A percentile compares a stretch with the other conserved stretches of the same genome.
phyloP scores from a whole-genome alignment of 2,113 vertebrate genomes.

The Grammomys dolichurus region DNA sequence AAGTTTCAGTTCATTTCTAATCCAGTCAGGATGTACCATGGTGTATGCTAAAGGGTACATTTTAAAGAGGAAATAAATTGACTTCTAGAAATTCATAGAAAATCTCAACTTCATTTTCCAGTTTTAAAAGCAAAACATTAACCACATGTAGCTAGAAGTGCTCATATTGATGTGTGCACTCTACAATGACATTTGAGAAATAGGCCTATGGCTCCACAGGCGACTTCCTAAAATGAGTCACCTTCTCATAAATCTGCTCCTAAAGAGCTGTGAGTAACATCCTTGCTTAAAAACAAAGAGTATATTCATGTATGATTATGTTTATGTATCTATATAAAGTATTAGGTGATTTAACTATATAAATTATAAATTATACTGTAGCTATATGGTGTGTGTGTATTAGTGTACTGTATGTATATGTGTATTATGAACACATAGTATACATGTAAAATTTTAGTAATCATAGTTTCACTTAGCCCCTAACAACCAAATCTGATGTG shows the following conservation, averaged over 20 bases:
- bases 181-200: background rate
- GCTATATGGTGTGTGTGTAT: background rate
- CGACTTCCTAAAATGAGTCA: background rate
- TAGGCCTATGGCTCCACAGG: background rate
- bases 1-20: slow-evolving; percentile 46
- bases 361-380: background rate
- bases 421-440: background rate
- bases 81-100: slow-evolving; percentile 3
- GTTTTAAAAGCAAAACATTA: slow-evolving; percentile 57
- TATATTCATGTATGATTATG: background rate
- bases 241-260: slow-evolving; percentile 11
- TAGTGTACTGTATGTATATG: background rate
- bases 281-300: background rate
- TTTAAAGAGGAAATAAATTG: slow-evolving; percentile 30
- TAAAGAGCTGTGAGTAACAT: background rate
- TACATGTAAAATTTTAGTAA: background rate
- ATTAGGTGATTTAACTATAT: background rate
- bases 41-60: background rate
- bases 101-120: slow-evolving; percentile 46
- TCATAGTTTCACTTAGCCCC: background rate
- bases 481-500: slow-evolving; percentile 14
- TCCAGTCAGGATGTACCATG: slow-evolving; percentile 2
- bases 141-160: slow-evolving; percentile 22
- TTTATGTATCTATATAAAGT: background rate
- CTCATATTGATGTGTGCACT: background rate